Evolutionary conservation across 2,113 vertebrate genomes (phyloP), one percentile per base, ranked within the genome.

Genomic region (Pachypanchax playfairii): DNA sequence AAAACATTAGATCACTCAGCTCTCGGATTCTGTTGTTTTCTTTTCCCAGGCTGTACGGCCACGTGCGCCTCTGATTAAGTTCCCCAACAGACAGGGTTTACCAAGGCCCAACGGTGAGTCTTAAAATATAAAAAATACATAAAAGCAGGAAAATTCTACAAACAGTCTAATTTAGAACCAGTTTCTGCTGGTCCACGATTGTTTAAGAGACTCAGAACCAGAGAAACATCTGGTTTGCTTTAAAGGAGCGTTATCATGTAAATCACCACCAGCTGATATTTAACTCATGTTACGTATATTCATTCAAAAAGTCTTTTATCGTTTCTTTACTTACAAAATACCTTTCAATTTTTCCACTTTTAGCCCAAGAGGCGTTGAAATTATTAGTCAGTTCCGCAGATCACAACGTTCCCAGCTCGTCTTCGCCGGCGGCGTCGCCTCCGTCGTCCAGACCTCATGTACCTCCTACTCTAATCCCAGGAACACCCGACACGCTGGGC

Each of bases 61-160:
- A 71, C 92, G 81, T 55, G 42, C 87, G 17, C 92, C 91, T 26
- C 79, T 92, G 57, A 93, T 93, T n/a, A 93, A 90, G 75, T 93
- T 93, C 54, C 91, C 91, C n/a, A 86, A 81, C 36, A 87, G 92
- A 51, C 65, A 75, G 1, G 79, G 46, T 2, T 0, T 75, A 0
- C 56, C 79, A 12, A 89, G 46, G 50, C 89, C 90, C 17, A 92
- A 86, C 18, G 90, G 92, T 93, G 49, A 91, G 90, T 4, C 17
- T 49, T 0, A 43, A 31, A 6, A 21, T 2, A 14, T 1, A n/a
- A n/a, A n/a, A n/a, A n/a, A n/a, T n/a, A n/a, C n/a, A n/a, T n/a
- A n/a, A n/a, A n/a, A n/a, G n/a, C n/a, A n/a, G n/a, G n/a, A n/a
- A n/a, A n/a, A n/a, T n/a, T n/a, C n/a, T n/a, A n/a, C n/a, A n/a